phyloP scores from a whole-genome alignment of 2,113 vertebrate species.

The Cyprinodon brontotheroides region DNA sequence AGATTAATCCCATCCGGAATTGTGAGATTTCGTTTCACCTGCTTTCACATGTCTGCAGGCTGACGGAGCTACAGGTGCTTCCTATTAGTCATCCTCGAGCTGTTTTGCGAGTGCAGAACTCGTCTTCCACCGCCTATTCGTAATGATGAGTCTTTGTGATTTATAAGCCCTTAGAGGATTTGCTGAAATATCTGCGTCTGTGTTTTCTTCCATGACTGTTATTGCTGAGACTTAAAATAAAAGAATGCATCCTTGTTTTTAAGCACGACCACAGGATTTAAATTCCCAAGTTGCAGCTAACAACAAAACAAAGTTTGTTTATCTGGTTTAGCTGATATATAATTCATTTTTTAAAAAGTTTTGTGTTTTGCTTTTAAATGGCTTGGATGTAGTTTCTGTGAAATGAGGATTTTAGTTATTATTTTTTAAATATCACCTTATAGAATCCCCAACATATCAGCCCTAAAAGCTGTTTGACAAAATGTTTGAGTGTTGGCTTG shows the following conservation, averaged over 20 bases:
- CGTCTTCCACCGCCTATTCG: constrained; percentile 35
- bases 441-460: constrained; percentile 30
- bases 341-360: neutral
- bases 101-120: constrained; percentile 24
- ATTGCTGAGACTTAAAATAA: constrained; percentile 2
- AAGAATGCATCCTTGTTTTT: constrained; percentile 15
- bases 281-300: constrained; percentile 21
- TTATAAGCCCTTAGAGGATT: constrained; percentile 44
- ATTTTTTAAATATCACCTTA: neutral
- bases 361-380: neutral
- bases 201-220: constrained; percentile 39
- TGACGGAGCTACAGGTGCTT: constrained; percentile 38
- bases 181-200: constrained; percentile 31
- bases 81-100: constrained; percentile 34
- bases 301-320: constrained; percentile 19
- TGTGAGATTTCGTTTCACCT: neutral
- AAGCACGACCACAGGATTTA: constrained; percentile 24
- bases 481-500: constrained; percentile 56
- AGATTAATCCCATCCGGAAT: neutral
- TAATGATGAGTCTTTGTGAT: constrained; percentile 33
- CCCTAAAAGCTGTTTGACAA: constrained; percentile 35
- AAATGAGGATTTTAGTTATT: neutral
- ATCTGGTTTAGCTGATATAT: constrained; percentile 1
- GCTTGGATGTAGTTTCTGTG: too few species aligned
- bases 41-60: constrained; percentile 10